Evolutionary conservation across 2,113 vertebrate species (phyloP).

Genomic region (Megaptera novaeangliae): DNA sequence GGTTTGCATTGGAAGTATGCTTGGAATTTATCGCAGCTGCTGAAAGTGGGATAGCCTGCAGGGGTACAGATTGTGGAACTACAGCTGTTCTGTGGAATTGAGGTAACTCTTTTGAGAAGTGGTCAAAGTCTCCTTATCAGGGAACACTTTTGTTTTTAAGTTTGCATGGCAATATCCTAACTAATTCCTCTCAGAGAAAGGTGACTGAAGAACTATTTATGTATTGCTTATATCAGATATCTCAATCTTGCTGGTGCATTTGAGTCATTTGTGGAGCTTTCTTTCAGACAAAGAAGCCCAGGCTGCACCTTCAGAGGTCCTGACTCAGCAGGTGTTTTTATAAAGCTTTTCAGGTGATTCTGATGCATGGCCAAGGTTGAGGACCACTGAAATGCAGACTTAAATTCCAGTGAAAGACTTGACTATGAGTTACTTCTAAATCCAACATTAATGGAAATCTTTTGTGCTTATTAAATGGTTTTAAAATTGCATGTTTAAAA

Average conservation of each 20-base stretch:
- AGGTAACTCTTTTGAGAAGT: constrained; percentile 48
- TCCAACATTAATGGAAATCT: background rate
- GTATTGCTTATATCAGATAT: constrained; percentile 13
- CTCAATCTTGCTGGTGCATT: background rate
- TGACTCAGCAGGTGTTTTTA: background rate
- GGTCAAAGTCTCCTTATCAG: constrained; percentile 42
- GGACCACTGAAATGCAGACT: background rate
- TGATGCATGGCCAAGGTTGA: background rate
- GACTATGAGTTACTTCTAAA: background rate
- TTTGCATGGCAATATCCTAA: constrained; percentile 50
- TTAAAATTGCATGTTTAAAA: constrained; percentile 21
- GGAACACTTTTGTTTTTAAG: background rate
- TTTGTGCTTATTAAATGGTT: constrained; percentile 22
- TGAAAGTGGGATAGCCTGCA: constrained; percentile 58
- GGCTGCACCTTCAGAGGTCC: background rate
- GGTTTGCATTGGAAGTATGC: constrained; percentile 74
- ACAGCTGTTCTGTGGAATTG: constrained; percentile 38
- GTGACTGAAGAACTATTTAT: constrained; percentile 38
- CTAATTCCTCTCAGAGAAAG: constrained; percentile 51
- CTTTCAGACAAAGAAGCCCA: background rate
- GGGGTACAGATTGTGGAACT: constrained; percentile 39
- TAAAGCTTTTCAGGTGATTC: background rate
- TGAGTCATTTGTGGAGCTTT: background rate
- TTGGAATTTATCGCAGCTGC: constrained; percentile 71
- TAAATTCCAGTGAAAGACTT: background rate